Conservation (phyloP, 1,140 invertebrate species). For the Eurosta solidaginis region DNA sequence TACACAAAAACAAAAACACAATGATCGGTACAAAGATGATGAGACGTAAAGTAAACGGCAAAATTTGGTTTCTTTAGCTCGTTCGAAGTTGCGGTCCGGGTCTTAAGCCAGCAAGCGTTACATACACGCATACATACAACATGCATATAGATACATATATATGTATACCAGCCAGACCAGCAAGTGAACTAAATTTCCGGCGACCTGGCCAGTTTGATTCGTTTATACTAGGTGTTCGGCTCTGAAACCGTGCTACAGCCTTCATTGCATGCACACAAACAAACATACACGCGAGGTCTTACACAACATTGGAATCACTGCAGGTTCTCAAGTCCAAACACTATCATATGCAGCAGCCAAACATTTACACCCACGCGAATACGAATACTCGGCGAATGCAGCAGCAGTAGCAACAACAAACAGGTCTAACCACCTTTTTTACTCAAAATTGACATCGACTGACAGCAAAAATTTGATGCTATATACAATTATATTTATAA, state of each 20-base stretch:
- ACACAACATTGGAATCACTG: neutral
- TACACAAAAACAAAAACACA: too few species aligned
- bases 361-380: neutral
- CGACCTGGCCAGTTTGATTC: neutral
- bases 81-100: too few species aligned
- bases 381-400: neutral
- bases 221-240: neutral
- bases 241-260: neutral
- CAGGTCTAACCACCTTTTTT: too few species aligned
- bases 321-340: neutral
- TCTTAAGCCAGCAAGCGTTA: too few species aligned
- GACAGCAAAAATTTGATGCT: too few species aligned
- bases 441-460: too few species aligned
- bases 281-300: neutral
- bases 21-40: too few species aligned
- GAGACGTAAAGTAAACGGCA: too few species aligned
- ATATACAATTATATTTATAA: neutral
- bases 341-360: neutral
- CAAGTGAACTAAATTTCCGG: conserved; percentile 23
- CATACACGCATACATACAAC: neutral
- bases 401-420: too few species aligned
- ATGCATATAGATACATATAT: neutral
- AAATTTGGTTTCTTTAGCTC: too few species aligned
- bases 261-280: neutral
- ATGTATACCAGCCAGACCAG: neutral